Conservation (phyloP, 2,888 invertebrate genomes). For the Augochlorella aurata region DNA sequence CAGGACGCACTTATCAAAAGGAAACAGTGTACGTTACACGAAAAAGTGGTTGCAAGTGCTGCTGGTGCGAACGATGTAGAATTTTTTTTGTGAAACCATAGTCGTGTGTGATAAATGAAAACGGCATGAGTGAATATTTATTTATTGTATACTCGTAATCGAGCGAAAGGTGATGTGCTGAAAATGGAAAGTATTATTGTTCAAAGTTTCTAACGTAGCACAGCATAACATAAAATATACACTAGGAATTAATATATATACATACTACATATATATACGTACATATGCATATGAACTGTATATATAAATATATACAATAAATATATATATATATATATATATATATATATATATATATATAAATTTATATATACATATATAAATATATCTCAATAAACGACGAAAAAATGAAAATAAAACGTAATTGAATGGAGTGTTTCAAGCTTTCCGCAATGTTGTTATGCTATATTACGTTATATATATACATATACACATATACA, state of each 20-base stretch:
- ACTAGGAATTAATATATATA: constrained; percentile 58
- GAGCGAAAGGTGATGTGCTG: constrained; percentile 59
- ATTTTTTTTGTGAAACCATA: constrained; percentile 23
- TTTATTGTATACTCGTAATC: constrained; percentile 59
- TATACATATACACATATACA: constrained; percentile 44
- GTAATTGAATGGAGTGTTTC: constrained; percentile 70
- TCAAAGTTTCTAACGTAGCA: constrained; percentile 69
- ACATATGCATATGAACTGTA: constrained; percentile 40
- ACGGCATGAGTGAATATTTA: constrained; percentile 59
- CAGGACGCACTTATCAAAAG: constrained; percentile 9
- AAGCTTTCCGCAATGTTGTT: constrained; percentile 69
- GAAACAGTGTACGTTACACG: constrained; percentile 11
- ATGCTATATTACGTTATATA: constrained; percentile 57
- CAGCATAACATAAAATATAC: constrained; percentile 66
- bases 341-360: constrained; percentile 43
- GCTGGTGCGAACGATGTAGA: constrained; percentile 28
- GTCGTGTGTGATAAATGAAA: constrained; percentile 46
- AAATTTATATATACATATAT: constrained; percentile 33
- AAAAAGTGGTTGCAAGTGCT: constrained; percentile 30
- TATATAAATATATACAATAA: constrained; percentile 32
- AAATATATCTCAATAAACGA: constrained; percentile 50
- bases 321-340: constrained; percentile 36
- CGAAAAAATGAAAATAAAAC: constrained; percentile 55
- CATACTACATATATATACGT: constrained; percentile 25
- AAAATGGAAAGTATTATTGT: constrained; percentile 72